A percentile compares a stretch with the other conserved stretches of the same genome.
phyloP scores from a whole-genome alignment of 2,797 vertebrate genomes.

The Halcyon badia region DNA sequence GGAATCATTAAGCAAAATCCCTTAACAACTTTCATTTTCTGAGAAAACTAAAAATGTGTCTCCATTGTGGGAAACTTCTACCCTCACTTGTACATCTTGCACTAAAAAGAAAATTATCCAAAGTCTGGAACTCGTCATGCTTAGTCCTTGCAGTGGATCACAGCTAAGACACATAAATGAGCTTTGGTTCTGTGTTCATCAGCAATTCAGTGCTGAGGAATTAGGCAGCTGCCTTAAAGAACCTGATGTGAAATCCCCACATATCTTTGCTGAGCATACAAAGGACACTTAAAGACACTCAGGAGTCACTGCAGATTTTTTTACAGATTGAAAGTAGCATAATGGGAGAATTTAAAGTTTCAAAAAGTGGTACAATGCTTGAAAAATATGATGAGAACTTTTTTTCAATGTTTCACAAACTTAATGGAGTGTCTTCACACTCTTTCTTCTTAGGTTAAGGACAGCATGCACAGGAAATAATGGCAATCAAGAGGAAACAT shows the following conservation, averaged over 20 bases:
- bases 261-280: not conserved
- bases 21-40: not conserved
- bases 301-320: not conserved
- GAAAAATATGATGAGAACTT: not conserved
- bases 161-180: not conserved
- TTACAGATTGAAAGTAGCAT: not conserved
- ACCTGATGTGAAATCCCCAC: not conserved
- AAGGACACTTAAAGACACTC: not conserved
- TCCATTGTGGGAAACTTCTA: not conserved
- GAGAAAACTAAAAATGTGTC: not conserved
- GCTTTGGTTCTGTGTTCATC: not conserved
- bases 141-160: not conserved
- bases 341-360: not conserved
- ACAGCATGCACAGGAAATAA: not conserved
- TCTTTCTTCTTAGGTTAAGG: not conserved
- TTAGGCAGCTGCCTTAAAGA: not conserved
- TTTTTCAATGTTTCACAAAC: not conserved
- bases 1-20: not conserved
- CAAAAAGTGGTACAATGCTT: not conserved
- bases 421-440: not conserved
- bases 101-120: not conserved
- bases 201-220: not conserved
- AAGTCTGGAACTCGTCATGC: not conserved
- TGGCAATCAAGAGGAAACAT: not conserved
- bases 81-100: not conserved